phyloP scores from a whole-genome alignment of 2,113 vertebrate species.

The Chelonoidis abingdonii region DNA sequence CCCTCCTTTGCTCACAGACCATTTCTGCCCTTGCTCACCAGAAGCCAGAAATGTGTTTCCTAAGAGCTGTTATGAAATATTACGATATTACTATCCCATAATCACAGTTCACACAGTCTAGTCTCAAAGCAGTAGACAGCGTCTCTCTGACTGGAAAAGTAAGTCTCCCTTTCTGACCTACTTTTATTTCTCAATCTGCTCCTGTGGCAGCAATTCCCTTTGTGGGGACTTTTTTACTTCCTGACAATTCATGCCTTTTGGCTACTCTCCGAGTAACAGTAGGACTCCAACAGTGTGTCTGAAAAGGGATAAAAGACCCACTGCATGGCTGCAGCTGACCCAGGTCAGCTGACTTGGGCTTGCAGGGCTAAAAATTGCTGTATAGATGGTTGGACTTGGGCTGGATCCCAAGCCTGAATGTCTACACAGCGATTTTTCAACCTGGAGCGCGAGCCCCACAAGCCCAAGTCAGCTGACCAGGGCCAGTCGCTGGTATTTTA shows the following conservation, averaged over 20 bases:
- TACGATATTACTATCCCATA: not conserved
- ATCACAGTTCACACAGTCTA: not conserved
- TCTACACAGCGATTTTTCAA: not conserved
- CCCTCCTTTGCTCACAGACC: fast-evolving
- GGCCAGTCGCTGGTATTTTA: not conserved
- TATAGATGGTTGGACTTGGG: not conserved
- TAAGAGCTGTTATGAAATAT: fast-evolving
- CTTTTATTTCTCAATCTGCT: not conserved
- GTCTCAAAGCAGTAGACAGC: fast-evolving
- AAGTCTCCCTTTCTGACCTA: fast-evolving
- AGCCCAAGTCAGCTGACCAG: not conserved
- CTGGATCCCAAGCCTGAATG: not conserved
- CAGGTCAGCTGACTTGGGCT: not conserved
- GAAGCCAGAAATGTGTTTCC: not conserved
- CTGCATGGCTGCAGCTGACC: not conserved
- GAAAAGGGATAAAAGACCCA: not conserved
- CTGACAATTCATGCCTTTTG: not conserved
- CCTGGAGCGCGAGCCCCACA: not conserved
- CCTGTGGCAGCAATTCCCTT: not conserved
- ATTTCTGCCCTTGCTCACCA: fast-evolving
- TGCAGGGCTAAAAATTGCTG: not conserved
- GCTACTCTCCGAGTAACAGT: not conserved
- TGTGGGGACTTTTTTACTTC: not conserved
- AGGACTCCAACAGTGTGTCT: not conserved
- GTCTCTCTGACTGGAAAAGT: fast-evolving